Evolutionary conservation across 64 coral and sea anemone genomes (phyloP).

Genomic region (Anthopleura sola): DNA sequence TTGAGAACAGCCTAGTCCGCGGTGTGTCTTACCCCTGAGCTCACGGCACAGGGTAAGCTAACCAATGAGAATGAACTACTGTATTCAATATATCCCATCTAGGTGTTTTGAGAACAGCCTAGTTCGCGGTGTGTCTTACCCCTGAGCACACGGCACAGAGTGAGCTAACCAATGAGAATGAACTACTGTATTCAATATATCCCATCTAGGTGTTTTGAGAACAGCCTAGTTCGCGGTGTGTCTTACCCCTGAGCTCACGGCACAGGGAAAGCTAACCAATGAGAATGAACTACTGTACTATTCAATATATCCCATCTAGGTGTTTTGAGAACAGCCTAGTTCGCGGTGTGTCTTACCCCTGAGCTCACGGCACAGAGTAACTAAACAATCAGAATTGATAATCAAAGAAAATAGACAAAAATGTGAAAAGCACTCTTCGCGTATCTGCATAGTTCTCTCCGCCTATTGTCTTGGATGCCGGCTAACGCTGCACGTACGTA

Average conservation of each 20-base stretch:
- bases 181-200: too few relatives aligned
- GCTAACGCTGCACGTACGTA: neutral
- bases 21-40: neutral
- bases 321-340: slow-evolving; percentile 6
- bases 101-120: slow-evolving; percentile 9
- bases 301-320: neutral
- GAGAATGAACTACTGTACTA: neutral
- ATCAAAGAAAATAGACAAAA: neutral
- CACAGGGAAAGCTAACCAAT: neutral
- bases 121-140: neutral
- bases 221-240: slow-evolving; percentile 11
- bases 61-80: neutral
- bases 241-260: neutral
- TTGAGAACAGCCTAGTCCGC: slow-evolving; percentile 32
- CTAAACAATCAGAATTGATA: neutral
- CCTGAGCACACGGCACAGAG: neutral
- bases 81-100: neutral
- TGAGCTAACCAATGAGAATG: neutral
- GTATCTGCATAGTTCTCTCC: neutral
- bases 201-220: slow-evolving; percentile 39
- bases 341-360: neutral
- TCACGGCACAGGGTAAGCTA: neutral
- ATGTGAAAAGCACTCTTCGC: neutral
- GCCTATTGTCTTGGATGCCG: neutral
- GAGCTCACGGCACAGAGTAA: neutral